phyloP scores from a whole-genome alignment of 2,113 vertebrate genomes.

The Callionymus lyra region DNA sequence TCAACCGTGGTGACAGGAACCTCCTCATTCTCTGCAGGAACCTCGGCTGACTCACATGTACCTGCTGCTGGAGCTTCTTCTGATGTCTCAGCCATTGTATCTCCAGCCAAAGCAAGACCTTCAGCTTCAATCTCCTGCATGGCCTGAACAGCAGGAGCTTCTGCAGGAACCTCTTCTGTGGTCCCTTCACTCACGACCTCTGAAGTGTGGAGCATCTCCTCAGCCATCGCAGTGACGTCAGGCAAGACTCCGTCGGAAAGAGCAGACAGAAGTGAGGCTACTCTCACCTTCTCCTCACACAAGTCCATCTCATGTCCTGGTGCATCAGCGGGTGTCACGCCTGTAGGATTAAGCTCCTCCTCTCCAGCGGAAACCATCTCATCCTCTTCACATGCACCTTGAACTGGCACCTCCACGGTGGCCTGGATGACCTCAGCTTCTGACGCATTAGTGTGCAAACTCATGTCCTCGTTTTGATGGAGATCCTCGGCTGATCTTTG shows the following conservation, averaged over 20 bases:
- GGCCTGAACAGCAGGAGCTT: not conserved
- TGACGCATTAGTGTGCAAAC: not conserved
- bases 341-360: conserved; percentile 14
- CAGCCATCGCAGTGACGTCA: conserved; percentile 11
- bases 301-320: conserved; percentile 2
- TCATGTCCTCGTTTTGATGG: conserved; percentile 16
- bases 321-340: conserved; percentile 6
- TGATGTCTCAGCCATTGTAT: not conserved
- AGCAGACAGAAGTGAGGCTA: not conserved
- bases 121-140: not conserved
- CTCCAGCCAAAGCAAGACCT: not conserved
- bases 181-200: conserved; percentile 12
- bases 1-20: too few relatives aligned
- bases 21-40: conserved; percentile 7
- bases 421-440: conserved; percentile 5
- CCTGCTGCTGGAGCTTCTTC: conserved; percentile 15
- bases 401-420: not conserved
- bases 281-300: conserved; percentile 16
- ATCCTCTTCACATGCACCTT: conserved; percentile 9
- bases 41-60: conserved; percentile 16
- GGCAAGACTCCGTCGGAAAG: not conserved
- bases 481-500: too few relatives aligned
- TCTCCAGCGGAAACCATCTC: not conserved
- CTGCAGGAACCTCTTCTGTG: conserved; percentile 1
- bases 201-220: not conserved